A percentile compares a stretch with the other conserved stretches of the same genome.
phyloP scores from a whole-genome alignment of 2,797 vertebrate genomes.

The Kryptopterus vitreolus region DNA sequence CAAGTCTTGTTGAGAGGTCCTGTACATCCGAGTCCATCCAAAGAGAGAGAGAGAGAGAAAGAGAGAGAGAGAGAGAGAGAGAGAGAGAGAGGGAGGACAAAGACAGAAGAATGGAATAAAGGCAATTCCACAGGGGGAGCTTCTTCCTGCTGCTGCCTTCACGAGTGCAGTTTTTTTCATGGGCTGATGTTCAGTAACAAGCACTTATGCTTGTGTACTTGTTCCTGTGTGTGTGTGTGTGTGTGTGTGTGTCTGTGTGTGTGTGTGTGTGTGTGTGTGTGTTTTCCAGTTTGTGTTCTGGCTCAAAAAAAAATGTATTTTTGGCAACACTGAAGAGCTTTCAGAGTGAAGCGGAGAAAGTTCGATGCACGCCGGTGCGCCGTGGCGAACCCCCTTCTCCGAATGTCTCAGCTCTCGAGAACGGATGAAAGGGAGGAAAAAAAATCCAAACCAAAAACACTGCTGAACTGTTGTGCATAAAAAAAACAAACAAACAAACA shows the following conservation, averaged over 20 bases:
- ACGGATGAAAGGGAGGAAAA: slow-evolving; percentile 59
- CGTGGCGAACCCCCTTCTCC: slow-evolving; percentile 68
- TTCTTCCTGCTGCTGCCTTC: slow-evolving; percentile 64
- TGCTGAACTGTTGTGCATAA: slow-evolving; percentile 66
- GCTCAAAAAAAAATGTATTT: slow-evolving; percentile 78
- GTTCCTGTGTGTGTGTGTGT: slow-evolving; percentile 27
- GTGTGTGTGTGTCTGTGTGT: not conserved
- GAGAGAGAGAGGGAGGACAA: not conserved
- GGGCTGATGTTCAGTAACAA: slow-evolving; percentile 73
- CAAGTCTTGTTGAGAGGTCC: slow-evolving; percentile 62
- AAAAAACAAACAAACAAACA: slow-evolving; percentile 55
- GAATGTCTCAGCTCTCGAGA: slow-evolving; percentile 68
- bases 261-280: slow-evolving; percentile 28
- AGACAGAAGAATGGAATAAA: slow-evolving; percentile 60
- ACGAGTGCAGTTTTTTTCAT: slow-evolving; percentile 62
- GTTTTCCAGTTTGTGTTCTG: slow-evolving; percentile 74
- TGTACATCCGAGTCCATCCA: slow-evolving; percentile 67
- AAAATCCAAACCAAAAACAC: slow-evolving; percentile 55
- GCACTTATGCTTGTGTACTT: slow-evolving; percentile 64
- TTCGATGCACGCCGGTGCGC: slow-evolving; percentile 64
- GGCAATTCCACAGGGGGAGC: slow-evolving; percentile 74
- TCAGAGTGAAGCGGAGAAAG: slow-evolving; percentile 57
- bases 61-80: slow-evolving; percentile 43
- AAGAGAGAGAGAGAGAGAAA: slow-evolving; percentile 49
- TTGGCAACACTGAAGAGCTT: slow-evolving; percentile 81